Conservation (phyloP, 2,113 vertebrate species). For the Pachyramphus minor region DNA sequence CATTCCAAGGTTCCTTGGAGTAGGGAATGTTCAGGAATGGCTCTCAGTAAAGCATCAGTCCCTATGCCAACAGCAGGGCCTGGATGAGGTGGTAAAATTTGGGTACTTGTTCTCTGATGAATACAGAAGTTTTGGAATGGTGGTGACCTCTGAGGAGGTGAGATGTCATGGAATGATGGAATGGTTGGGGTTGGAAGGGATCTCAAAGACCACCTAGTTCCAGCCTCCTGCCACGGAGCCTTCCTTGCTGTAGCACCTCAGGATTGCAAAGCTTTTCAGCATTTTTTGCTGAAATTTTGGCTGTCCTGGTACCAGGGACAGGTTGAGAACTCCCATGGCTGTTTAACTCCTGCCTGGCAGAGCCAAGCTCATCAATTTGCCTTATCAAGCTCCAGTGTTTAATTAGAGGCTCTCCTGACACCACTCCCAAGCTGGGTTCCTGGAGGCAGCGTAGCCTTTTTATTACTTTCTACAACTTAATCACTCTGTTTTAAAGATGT, state of each 20-base stretch:
- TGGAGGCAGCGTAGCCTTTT: not conserved
- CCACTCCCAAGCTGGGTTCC: not conserved
- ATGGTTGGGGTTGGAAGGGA: not conserved
- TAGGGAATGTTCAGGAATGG: not conserved
- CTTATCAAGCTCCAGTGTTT: not conserved
- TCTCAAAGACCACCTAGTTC: not conserved
- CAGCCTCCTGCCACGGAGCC: fast-evolving
- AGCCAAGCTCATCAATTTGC: not conserved
- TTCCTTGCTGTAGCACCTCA: not conserved
- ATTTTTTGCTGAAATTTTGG: not conserved
- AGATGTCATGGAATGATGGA: fast-evolving
- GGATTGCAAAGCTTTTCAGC: not conserved
- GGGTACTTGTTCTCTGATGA: not conserved
- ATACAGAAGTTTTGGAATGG: fast-evolving
- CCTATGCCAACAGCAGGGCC: not conserved
- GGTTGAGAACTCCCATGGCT: not conserved
- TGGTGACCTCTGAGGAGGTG: fast-evolving
- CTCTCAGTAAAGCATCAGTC: not conserved
- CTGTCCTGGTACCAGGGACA: fast-evolving
- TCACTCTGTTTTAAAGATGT: constrained; percentile 61
- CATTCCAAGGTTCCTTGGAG: fast-evolving
- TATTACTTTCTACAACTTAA: constrained; percentile 64
- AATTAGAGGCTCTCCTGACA: constrained; percentile 12
- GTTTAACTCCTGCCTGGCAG: not conserved
- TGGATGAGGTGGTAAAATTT: fast-evolving